Base-by-base conservation (phyloP, 2,113 vertebrate species). In the Seriola quinqueradiata region DNA sequence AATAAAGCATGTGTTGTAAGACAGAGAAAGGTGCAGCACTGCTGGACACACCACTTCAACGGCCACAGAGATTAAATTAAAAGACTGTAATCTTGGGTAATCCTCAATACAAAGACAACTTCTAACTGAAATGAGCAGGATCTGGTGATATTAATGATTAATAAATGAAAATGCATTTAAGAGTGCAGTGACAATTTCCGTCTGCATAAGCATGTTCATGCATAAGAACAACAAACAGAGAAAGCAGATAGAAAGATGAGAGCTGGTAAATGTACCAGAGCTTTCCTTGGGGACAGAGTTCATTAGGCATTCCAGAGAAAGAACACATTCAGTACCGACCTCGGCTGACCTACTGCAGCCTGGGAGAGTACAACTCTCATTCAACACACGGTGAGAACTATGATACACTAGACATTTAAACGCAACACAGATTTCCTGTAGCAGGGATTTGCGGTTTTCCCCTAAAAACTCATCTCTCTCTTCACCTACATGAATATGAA, bases 271-370 rank as follows among this genome's bases (percentile, higher is more conserved):
- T 9, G 7, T 55, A 59, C 57, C 69, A 68, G 36, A 81, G 32
- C 16, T 74, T 57, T 69, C 78, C 70, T 75, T 25, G 2, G 73
- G 65, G 77, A 79, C 64, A 60, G 59, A 80, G 48, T 87, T 88
- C 61, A 72, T 59, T 42, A 21, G 38, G 38, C 61, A 85, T 83
- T 84, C 82, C 73, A 75, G 28, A 70, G 21, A 64, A 34, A 65
- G 61, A 58, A 34, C 55, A 82, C 69, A 78, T 83, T 82, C 65
- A 81, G 38, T 12, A 3, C 48, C 77, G 84, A 89, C 86, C 86
- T 81, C 36, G 68, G 71, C 25, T 85, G 88, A 85, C 82, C 77
- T 63, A 13, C 34, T 63, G 60, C 50, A 82, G 81, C 64, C 68
- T 71, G 87, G 81, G 85, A 86, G 71, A 84, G 77, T 55, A 57